These are phyloP conservation scores for Euwallacea fornicatus DNA, from an alignment of 1,140 invertebrate species.

Conservation along the genomic window DNA sequence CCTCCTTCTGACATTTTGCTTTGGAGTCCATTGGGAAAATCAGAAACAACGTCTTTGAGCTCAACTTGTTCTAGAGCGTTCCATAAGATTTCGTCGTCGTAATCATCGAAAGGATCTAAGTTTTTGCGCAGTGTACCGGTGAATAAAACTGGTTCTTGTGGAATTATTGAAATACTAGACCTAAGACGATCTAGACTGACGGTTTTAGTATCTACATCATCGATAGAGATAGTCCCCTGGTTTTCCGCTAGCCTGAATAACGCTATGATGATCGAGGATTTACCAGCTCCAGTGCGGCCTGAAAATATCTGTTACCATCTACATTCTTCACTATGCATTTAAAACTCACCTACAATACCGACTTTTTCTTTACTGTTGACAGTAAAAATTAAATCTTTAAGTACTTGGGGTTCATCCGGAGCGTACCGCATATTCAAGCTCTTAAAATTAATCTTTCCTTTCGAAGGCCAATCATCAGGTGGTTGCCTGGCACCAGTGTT, in stretches of 20 bases:
- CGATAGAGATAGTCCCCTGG: constrained; percentile 72
- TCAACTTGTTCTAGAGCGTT: constrained; percentile 77
- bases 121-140: constrained; percentile 81
- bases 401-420: constrained; percentile 53
- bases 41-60: constrained; percentile 60
- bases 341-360: constrained; percentile 59
- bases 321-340: too few relatives aligned
- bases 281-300: constrained; percentile 78
- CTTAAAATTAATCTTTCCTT: constrained; percentile 43
- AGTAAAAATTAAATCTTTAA: constrained; percentile 60
- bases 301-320: too few relatives aligned
- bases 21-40: constrained; percentile 49
- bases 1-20: constrained; percentile 65
- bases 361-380: constrained; percentile 64
- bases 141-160: constrained; percentile 83
- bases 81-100: constrained; percentile 74
- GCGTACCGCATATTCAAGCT: constrained; percentile 62
- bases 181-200: constrained; percentile 72
- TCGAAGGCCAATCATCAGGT: constrained; percentile 47
- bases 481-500: constrained; percentile 53
- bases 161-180: constrained; percentile 76
- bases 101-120: constrained; percentile 79
- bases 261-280: constrained; percentile 73
- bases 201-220: constrained; percentile 64
- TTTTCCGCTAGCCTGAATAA: constrained; percentile 71